A percentile compares a stretch with the other conserved stretches of the same genome.
These are phyloP conservation scores for Nyctibius grandis DNA, from an alignment of 2,797 vertebrate genomes.

Conservation along the genomic window DNA sequence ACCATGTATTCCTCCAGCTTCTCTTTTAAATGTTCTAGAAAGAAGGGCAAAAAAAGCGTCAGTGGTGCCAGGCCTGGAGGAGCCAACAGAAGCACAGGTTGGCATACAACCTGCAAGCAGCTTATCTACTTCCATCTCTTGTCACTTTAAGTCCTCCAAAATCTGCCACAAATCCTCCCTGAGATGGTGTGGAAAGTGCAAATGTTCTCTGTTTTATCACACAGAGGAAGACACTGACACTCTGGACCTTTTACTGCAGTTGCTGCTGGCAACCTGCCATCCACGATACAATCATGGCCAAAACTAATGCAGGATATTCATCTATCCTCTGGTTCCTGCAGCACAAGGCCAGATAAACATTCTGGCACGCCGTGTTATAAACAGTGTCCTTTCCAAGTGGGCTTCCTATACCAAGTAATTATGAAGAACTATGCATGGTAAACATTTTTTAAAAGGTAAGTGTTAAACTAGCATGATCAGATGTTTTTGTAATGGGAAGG, in stretches of 20 bases:
- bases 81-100: not conserved
- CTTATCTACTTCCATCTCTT: not conserved
- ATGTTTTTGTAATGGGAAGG: not conserved
- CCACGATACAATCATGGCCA: not conserved
- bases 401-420: not conserved
- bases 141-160: not conserved
- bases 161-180: not conserved
- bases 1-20: conserved; percentile 86
- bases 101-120: not conserved
- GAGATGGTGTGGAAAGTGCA: conserved; percentile 1
- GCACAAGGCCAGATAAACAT: conserved; percentile 17
- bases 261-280: conserved; percentile 22
- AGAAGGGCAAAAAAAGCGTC: conserved; percentile 13
- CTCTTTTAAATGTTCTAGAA: conserved; percentile 83
- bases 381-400: not conserved
- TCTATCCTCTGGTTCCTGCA: not conserved
- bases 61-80: not conserved
- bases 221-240: conserved; percentile 1
- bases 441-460: not conserved
- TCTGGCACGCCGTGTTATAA: not conserved
- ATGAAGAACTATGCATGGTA: not conserved
- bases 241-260: not conserved
- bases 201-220: conserved; percentile 24
- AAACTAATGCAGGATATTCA: conserved; percentile 20
- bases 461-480: not conserved